Conservation (phyloP, 2,797 vertebrate species). For the Argentina silus region DNA sequence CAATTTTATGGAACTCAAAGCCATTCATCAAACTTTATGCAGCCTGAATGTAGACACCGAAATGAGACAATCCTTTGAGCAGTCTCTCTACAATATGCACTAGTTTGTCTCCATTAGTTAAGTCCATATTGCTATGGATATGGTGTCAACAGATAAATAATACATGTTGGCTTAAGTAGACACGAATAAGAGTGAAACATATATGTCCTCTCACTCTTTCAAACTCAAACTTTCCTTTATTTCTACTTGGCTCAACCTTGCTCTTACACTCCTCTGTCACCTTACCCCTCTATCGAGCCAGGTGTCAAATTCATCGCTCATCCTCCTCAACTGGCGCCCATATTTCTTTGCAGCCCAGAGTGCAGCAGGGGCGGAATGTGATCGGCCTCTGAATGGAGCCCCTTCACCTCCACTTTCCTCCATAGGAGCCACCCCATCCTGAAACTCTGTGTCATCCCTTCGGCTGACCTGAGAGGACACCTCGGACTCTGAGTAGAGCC, state of each 20-base stretch:
- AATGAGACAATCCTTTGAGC: too few species aligned
- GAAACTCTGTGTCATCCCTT: conserved; percentile 38
- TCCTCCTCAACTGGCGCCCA: conserved; percentile 77
- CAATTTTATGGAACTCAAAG: too few species aligned
- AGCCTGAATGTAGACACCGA: too few species aligned
- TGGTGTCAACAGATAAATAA: too few species aligned
- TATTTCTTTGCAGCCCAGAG: conserved; percentile 78
- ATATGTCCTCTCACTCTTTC: too few species aligned
- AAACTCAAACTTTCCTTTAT: too few species aligned
- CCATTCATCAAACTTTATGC: too few species aligned
- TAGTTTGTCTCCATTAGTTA: too few species aligned
- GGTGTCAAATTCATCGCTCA: conserved; percentile 83
- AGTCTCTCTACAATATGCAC: too few species aligned
- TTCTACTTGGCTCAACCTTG: background rate
- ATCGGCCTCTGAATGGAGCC: conserved; percentile 71
- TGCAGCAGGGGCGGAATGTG: conserved; percentile 77
- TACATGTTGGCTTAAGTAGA: too few species aligned
- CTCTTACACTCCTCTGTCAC: background rate
- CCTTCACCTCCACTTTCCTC: conserved; percentile 58
- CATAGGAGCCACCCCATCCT: conserved; percentile 35
- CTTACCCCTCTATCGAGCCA: conserved; percentile 62
- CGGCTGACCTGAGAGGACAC: conserved; percentile 45
- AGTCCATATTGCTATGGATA: too few species aligned
- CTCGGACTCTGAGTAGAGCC: conserved; percentile 57
- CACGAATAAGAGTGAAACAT: too few species aligned